These are phyloP conservation scores for Coreius guichenoti DNA, from an alignment of 2,797 vertebrate species.

Conservation along the genomic window DNA sequence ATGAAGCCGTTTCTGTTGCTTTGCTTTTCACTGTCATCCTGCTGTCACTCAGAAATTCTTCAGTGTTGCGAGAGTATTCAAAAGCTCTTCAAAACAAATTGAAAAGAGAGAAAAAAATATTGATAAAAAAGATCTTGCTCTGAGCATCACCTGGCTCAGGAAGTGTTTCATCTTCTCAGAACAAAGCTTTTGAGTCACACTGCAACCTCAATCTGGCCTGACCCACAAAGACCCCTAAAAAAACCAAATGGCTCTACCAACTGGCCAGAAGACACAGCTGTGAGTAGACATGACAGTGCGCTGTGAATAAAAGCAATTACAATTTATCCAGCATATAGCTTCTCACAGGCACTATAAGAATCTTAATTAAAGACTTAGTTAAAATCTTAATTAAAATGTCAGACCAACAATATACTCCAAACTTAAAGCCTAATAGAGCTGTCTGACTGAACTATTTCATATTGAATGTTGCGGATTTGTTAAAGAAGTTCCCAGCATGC, in stretches of 20 bases:
- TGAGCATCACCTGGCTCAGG: constrained; percentile 44
- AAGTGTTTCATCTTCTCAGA: constrained; percentile 58
- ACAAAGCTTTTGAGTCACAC: constrained; percentile 53
- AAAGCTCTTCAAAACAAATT: constrained; percentile 48
- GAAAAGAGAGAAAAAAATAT: constrained; percentile 27
- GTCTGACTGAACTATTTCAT: neutral
- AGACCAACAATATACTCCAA: neutral
- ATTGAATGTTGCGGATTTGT: neutral
- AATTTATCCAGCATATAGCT: neutral
- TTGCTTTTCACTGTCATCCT: constrained; percentile 1
- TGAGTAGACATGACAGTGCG: constrained; percentile 2
- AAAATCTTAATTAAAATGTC: neutral
- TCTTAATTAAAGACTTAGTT: too few species aligned
- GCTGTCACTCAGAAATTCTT: constrained; percentile 17
- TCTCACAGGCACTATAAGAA: neutral
- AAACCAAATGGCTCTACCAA: neutral
- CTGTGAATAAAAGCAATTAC: constrained; percentile 1
- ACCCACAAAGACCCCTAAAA: neutral
- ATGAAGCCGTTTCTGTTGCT: constrained; percentile 14
- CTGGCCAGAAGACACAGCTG: constrained; percentile 45
- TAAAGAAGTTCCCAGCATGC: constrained; percentile 9
- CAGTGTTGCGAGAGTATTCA: constrained; percentile 12
- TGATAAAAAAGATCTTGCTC: constrained; percentile 29
- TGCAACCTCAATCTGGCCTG: constrained; percentile 18
- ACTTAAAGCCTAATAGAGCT: neutral